Base-by-base conservation (phyloP, 2,888 invertebrate species). In the Oligia strigilis region DNA sequence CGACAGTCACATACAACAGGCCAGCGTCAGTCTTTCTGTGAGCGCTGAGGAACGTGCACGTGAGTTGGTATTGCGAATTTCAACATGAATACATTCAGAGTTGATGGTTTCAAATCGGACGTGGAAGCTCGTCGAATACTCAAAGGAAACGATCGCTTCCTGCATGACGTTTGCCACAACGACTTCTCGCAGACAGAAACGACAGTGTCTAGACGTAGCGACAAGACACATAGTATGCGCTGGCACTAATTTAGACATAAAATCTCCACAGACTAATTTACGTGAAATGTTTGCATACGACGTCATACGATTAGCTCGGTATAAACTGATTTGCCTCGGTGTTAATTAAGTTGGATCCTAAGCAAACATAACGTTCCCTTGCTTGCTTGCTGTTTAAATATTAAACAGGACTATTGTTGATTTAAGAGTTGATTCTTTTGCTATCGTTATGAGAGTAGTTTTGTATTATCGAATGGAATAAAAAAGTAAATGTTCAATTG, bases 311-410 rank as follows among this genome's bases (percentile, higher is more conserved):
- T 85, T 64, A 85, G 36, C 62, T 77, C 4, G 11, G 71, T 19
- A 52, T 62, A 85, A 72, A 83, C 82, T 73, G 73, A 62, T 85
- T 72, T 60, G 62, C 73, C 70, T n/a, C n/a, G 11, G 62, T 77
- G 58, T 64, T 83, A 77, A 85, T 82, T 83, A 77, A 71, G 40
- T 71, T 85, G 9, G 71, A 70, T 82, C 58, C 58, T 85, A 71
- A 71, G 71, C 71, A 71, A 83, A 85, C 70, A 83, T 82, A 66
- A 52, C 70, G 49, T 36, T 52, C 69, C 36, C 62, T 80, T 65
- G 52, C 43, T 78, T 40, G 58, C 62, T 70, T 60, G 40, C 2
- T 29, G 23, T 62, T 60, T 17, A 60, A 60, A 78, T 83, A 78
- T 40, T 77, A 64, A 83, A 36, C 17, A 29, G 1, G 3, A 69